These are phyloP conservation scores for Amphipyra tragopoginis DNA, from an alignment of 2,888 invertebrate genomes.

Conservation along the genomic window DNA sequence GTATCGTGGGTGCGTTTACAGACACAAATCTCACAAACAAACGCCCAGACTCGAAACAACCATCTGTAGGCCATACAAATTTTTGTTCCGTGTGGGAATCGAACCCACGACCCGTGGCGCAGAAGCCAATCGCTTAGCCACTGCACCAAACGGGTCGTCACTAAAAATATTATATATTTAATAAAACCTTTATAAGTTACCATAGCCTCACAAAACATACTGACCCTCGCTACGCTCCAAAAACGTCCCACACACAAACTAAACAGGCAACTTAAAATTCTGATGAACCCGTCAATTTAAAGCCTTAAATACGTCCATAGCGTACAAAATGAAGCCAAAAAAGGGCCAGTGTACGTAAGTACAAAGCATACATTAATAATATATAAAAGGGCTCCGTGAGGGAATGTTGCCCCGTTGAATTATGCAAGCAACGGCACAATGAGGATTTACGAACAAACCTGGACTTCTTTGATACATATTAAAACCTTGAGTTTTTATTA, in stretches of 20 bases:
- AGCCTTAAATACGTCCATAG: slow-evolving; percentile 41
- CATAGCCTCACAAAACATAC: not conserved
- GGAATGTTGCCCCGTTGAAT: slow-evolving; percentile 71
- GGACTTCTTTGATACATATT: slow-evolving; percentile 49
- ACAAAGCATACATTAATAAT: slow-evolving; percentile 63
- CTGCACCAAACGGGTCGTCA: no score
- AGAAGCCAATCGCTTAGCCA: no score
- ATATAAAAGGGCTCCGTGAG: slow-evolving; percentile 65
- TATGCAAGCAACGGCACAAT: slow-evolving; percentile 66
- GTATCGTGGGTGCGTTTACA: no score
- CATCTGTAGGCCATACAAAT: no score
- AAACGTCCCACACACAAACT: not conserved
- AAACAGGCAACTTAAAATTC: slow-evolving; percentile 31
- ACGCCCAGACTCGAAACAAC: no score
- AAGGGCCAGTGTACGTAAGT: slow-evolving; percentile 32
- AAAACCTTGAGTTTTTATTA: slow-evolving; percentile 22
- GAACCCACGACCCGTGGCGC: no score
- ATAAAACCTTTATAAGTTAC: no score
- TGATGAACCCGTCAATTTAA: slow-evolving; percentile 32
- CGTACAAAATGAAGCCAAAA: slow-evolving; percentile 62
- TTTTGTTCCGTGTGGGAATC: no score
- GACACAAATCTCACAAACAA: no score
- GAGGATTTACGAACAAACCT: slow-evolving; percentile 57
- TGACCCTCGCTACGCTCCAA: slow-evolving; percentile 5
- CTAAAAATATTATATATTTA: no score